Conservation (phyloP, 1,140 invertebrate species). For the Phymastichus coffea region DNA sequence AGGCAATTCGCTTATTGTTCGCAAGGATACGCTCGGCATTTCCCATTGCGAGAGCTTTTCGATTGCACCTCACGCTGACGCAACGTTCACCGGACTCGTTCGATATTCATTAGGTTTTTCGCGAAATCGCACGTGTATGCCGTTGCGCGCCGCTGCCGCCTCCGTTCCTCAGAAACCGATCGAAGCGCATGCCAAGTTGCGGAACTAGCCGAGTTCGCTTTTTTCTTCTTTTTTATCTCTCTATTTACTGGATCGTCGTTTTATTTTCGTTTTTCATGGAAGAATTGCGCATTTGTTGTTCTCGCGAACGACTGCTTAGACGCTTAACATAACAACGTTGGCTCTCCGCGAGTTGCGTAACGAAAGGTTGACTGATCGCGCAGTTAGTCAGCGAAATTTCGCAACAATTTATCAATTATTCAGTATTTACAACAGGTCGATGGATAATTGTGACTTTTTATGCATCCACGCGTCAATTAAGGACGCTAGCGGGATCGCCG, state of each 20-base stretch:
- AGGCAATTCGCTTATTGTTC: no score
- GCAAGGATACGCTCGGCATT: no score
- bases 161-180: not conserved
- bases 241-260: no score
- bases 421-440: not conserved
- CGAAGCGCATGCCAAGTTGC: not conserved
- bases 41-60: no score
- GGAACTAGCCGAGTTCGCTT: no score
- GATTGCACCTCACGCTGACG: no score
- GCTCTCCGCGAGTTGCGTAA: not conserved
- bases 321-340: not conserved
- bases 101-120: conserved; percentile 22
- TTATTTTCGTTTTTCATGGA: not conserved
- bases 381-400: not conserved
- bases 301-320: no score
- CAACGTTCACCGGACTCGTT: conserved; percentile 9
- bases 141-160: no score
- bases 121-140: conserved; percentile 1
- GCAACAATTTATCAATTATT: not conserved
- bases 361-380: conserved; percentile 2
- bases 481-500: no score
- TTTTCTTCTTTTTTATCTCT: no score
- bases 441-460: not conserved
- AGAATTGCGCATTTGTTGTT: not conserved
- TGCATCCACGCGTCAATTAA: no score